Evolutionary conservation across 2,888 invertebrate species (phyloP), one percentile per base, ranked within the genome.

Genomic region (Sarcophaga rosellei): DNA sequence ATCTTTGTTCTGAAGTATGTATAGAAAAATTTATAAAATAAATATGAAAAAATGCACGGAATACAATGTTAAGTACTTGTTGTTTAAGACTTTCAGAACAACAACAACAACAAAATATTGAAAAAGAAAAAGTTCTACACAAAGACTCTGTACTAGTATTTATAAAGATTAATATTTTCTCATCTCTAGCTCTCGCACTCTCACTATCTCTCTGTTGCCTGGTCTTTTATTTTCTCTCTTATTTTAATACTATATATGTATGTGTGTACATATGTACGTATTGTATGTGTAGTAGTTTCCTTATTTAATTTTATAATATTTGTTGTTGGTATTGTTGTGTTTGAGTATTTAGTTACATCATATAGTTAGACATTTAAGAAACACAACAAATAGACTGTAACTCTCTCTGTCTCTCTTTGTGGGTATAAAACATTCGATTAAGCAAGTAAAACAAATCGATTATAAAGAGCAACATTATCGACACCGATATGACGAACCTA

Each of bases 361-460:
- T 57, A 35, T n/a, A 20, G 70, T 62, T 10, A 21, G 10, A 73
- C 1, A 45, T 44, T 17, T 73, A 21, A 21, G 21, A 62, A 4
- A 20, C 15, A 53, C 15, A 53, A 53, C 53, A 53, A 4, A 17
- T 53, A 35, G 4, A 25, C 17, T 23, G 59, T 35, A 35, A 8
- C 35, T 35, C 35, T 35, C 5, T 35, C 35, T 35, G 6, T 6
- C 10, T 35, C 35, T 8, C 35, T 35, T 8, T 10, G 0, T 35
- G 12, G 61, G 6, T 73, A 20, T 73, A 61, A 73, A 73, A 73
- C 44, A 61, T 61, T 12, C 20, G n/a, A 57, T 70, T 70, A 25
- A 11, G n/a, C 57, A 53, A 70, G 53, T 70, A 57, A 57, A 35
- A 44, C 59, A 72, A 59, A 72, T 72, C 72, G 20, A 61, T 72